Evolutionary conservation across 2,888 invertebrate genomes (phyloP).

Genomic region (Adineta ricciae): DNA sequence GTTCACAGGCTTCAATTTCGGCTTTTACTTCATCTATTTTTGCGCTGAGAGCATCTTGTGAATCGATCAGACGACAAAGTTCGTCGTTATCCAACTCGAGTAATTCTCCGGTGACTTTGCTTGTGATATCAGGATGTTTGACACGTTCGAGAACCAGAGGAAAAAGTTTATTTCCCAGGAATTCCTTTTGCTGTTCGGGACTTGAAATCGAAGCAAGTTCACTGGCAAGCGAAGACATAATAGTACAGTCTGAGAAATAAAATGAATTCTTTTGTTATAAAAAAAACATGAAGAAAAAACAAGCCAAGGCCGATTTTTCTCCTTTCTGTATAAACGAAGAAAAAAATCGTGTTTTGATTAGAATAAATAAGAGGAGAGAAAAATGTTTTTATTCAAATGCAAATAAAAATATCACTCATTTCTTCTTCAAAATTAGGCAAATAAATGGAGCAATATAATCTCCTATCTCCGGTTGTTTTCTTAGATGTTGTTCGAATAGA

Average conservation of each 20-base stretch:
- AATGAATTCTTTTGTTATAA: too few species aligned
- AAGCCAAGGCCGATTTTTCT: too few species aligned
- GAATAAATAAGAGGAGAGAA: too few species aligned
- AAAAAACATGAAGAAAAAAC: too few species aligned
- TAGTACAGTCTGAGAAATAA: too few species aligned
- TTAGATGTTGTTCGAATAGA: neutral
- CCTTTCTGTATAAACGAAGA: too few species aligned
- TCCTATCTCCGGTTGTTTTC: neutral
- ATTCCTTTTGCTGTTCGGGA: neutral
- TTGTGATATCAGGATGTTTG: neutral
- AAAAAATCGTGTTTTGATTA: too few species aligned
- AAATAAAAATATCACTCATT: too few species aligned
- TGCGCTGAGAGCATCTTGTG: neutral
- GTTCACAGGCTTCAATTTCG: neutral
- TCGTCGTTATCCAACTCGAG: neutral
- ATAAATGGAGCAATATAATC: too few species aligned
- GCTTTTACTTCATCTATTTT: neutral
- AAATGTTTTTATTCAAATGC: too few species aligned
- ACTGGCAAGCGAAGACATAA: neutral
- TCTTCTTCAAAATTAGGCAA: too few species aligned
- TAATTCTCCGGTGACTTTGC: neutral
- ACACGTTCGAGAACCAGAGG: neutral
- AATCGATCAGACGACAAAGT: neutral
- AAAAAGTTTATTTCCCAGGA: neutral
- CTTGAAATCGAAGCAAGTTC: neutral